Percentiles rank a stretch among this genome's conserved stretches.
Conservation (phyloP, 2,797 vertebrate genomes). For the Pipistrellus kuhlii region DNA sequence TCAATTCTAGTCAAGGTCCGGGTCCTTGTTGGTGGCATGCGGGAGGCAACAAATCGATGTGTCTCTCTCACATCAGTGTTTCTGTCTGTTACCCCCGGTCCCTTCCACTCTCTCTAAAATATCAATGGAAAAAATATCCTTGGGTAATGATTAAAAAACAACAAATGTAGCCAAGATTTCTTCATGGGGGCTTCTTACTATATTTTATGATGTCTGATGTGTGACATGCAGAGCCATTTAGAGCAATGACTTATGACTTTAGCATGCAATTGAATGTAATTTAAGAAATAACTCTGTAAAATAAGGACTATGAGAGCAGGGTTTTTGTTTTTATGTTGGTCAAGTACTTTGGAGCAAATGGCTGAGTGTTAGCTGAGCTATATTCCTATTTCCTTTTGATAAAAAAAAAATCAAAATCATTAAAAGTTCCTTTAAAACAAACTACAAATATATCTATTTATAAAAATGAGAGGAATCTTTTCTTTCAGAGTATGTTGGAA, state of each 20-base stretch:
- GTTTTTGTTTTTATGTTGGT: background rate
- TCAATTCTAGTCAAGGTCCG: too few relatives aligned
- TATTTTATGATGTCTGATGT: background rate
- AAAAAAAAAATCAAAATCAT: constrained; percentile 47
- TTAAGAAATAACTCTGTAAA: constrained; percentile 27
- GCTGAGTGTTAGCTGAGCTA: background rate
- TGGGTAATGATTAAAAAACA: too few relatives aligned
- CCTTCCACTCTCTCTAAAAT: too few relatives aligned
- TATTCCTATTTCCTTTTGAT: constrained; percentile 23
- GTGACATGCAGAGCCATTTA: background rate
- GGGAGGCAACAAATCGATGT: too few relatives aligned
- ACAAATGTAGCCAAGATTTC: background rate
- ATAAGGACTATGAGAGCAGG: background rate
- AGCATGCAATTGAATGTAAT: constrained; percentile 24
- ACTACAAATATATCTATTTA: constrained; percentile 11
- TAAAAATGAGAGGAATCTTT: constrained; percentile 31
- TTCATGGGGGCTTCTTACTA: background rate
- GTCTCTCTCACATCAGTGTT: too few relatives aligned
- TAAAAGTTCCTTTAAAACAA: constrained; percentile 33
- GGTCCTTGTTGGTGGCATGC: too few relatives aligned
- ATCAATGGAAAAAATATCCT: too few relatives aligned
- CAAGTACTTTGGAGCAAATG: background rate
- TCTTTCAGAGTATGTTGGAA: constrained; percentile 5
- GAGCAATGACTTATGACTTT: constrained; percentile 1
- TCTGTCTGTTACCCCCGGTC: too few relatives aligned